A percentile compares a stretch with the other conserved stretches of the same genome.
phyloP scores from a whole-genome alignment of 2,797 vertebrate species.

The Emys orbicularis region DNA sequence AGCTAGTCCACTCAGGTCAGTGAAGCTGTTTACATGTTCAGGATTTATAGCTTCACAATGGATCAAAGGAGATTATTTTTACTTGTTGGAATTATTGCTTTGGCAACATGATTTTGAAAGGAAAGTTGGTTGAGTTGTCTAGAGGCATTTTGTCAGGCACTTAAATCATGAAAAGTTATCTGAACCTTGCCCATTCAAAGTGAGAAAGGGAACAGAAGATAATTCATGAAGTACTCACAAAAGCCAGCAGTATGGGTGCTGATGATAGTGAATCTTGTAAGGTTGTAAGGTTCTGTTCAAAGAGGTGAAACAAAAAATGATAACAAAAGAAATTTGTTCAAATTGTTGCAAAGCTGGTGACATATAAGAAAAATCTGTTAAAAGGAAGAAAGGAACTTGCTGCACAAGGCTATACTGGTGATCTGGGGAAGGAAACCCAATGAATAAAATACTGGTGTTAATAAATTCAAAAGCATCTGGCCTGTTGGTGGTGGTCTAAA shows the following conservation, averaged over 20 bases:
- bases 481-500: not conserved
- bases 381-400: not conserved
- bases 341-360: not conserved
- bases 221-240: not conserved
- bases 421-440: no score
- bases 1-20: not conserved
- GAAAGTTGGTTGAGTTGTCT: not conserved
- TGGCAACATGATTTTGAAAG: not conserved
- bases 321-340: not conserved
- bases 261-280: conserved; percentile 17
- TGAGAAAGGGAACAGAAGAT: conserved; percentile 13
- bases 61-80: fast-evolving
- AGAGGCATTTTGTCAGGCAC: conserved; percentile 2
- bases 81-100: not conserved
- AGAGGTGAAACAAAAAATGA: conserved; percentile 59
- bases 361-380: not conserved
- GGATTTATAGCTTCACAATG: not conserved
- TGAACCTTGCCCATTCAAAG: conserved; percentile 39
- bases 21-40: not conserved
- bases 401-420: no score
- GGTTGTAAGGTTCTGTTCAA: not conserved
- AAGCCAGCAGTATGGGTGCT: conserved; percentile 13
- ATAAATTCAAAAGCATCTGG: not conserved
- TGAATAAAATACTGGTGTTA: not conserved
- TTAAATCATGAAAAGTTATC: conserved; percentile 40